Evolutionary conservation across 2,113 vertebrate genomes (phyloP), one percentile per base, ranked within the genome.

Genomic region (Corydoras sp.): DNA sequence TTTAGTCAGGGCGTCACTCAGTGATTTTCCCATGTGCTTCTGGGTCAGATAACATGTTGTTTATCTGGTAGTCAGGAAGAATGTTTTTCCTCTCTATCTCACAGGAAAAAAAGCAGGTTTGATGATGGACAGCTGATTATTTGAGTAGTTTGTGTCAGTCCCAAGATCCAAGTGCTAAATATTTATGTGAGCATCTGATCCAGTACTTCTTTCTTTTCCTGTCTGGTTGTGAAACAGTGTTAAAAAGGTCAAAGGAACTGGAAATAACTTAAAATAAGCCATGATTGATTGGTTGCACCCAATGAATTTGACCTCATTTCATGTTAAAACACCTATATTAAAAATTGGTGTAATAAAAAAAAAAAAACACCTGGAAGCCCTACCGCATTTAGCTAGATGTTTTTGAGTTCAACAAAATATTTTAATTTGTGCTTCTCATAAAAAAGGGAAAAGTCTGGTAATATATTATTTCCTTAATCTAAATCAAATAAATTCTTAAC

Each of bases 41-140:
- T 69, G 69, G 69, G 54, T 65, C 71, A 71, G 76, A 78, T 78
- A 71, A 63, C 59, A 54, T 12, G 15, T 63, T 65, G 74, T 75
- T 79, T 75, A 79, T 75, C 65, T 65, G 30, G 56, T 61, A 11
- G 4, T 63, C 69, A 72, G 73, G 73, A 75, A 76, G 74, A 76
- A 70, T 73, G 74, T 79, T 75, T 75, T 60, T 60, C 56, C 67
- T 50, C 67, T 59, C 62, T 31, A 13, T 61, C 24, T 32, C 43
- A 50, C 61, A 61, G 65, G 66, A 15, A 24, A 15, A 12, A 11
- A 32, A 9, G 59, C 55, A n/a, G 49, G 4, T 14, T 68, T 6
- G 12, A n/a, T 73, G 73, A 76, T 62, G 62, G 77, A 76, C 73
- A 53, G 62, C 24, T 79, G 73, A 79, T 79, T 79, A 76, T 79